Evolutionary conservation across 2,113 vertebrate species (phyloP), one percentile per base, ranked within the genome.

Genomic region (Amblyornis subalaris): DNA sequence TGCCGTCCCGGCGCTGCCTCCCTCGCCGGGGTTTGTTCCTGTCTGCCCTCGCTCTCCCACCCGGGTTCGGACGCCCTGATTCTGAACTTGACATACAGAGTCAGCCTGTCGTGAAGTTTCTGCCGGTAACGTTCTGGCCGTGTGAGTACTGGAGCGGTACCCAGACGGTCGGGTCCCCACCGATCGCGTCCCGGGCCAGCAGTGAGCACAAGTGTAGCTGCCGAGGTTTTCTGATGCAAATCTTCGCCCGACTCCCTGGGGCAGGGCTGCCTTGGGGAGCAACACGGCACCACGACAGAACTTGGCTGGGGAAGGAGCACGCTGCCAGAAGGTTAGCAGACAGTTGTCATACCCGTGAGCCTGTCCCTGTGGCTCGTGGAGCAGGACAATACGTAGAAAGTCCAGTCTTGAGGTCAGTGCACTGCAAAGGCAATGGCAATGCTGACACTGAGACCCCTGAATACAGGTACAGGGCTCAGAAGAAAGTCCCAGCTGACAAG

Each of bases 71-170:
- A 51, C 72, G 14, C 33, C 70, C 71, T 66, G 86, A 69, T 80
- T 86, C 65, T 70, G 85, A 91, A 83, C 55, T 71, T 55, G 79
- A n/a, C 42, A 12, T 2, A 1, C 53, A 20, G 23, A 64, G 36
- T 53, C 53, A 33, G 76, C 40, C 42, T 38, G 42, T 19, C 5
- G 12, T 2, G 75, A 78, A 94, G 72, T 95, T 89, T 31, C 29
- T 60, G 62, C 70, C 36, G 0, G 11, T 10, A 6, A 8, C 38
- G 1, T 0, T 66, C 2, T 4, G 69, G 65, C 45, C 55, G 0
- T 40, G 64, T 14, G 36, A 25, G 60, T 26, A 15, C 12, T 40
- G 0, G 26, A 67, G 72, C 29, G 42, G 65, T 85, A 0, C 42
- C 13, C 50, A 21, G 61, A 3, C 48, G 3, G 22, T 26, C 10